phyloP scores from a whole-genome alignment of 2,113 vertebrate species.

The Lichenostomus cassidix region DNA sequence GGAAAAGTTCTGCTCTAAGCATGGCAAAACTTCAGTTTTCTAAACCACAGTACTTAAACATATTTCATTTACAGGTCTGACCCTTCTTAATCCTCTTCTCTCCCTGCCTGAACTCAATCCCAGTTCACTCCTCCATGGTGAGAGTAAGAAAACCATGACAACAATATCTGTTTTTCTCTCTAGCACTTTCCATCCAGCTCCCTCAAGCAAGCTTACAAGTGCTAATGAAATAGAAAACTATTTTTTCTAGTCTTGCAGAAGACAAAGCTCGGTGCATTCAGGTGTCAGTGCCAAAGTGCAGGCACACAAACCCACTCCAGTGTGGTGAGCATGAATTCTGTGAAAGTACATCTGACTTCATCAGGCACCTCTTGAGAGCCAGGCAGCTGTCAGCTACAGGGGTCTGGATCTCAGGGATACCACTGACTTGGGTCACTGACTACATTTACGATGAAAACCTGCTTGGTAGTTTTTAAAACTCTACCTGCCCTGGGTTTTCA shows the following conservation, averaged over 20 bases:
- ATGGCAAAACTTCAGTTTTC: not conserved
- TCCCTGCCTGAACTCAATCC: not conserved
- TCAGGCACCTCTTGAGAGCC: not conserved
- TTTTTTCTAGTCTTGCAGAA: not conserved
- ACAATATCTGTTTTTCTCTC: not conserved
- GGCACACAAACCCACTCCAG: not conserved
- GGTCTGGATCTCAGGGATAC: not conserved
- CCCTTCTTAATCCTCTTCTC: not conserved
- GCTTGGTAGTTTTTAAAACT: not conserved
- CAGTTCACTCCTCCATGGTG: not conserved
- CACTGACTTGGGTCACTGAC: not conserved
- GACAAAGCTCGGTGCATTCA: not conserved
- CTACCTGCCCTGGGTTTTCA: not conserved
- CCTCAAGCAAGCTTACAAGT: not conserved
- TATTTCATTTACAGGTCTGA: not conserved
- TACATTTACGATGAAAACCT: not conserved
- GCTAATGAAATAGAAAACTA: not conserved
- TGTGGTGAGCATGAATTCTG: not conserved
- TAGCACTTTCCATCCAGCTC: not conserved
- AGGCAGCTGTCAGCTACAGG: not conserved
- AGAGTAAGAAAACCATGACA: not conserved
- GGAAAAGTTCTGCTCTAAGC: constrained; percentile 1
- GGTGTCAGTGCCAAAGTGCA: not conserved
- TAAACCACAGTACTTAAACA: not conserved
- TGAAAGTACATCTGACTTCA: not conserved